Evolutionary conservation across 2,797 vertebrate genomes (phyloP).

Genomic region (Macropodus opercularis): DNA sequence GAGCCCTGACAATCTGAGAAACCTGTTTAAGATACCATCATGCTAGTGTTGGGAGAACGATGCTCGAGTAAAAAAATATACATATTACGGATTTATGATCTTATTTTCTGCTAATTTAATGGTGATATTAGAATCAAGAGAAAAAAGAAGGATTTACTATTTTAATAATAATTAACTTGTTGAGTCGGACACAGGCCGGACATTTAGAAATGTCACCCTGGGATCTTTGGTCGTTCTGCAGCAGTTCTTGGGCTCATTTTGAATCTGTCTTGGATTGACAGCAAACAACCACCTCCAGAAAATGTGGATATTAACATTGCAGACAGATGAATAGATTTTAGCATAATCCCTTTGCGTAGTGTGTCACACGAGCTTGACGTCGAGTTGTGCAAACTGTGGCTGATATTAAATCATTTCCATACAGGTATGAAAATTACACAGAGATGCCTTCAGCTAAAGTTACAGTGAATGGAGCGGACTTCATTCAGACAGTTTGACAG

Average conservation of each 20-base stretch:
- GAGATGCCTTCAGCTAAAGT: not conserved
- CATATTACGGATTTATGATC: not conserved
- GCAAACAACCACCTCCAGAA: too few relatives aligned
- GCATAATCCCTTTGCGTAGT: not conserved
- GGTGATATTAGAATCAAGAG: too few relatives aligned
- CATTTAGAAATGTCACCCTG: too few relatives aligned
- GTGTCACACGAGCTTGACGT: not conserved
- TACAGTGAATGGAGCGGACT: not conserved
- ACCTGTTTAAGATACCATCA: not conserved
- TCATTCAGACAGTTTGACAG: slow-evolving; percentile 11
- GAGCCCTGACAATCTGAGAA: not conserved
- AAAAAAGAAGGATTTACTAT: too few relatives aligned
- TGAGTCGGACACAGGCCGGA: too few relatives aligned
- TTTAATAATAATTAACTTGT: too few relatives aligned
- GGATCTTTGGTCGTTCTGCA: too few relatives aligned
- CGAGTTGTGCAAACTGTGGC: not conserved
- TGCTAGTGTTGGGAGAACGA: not conserved
- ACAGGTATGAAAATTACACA: not conserved
- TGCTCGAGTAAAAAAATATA: too few relatives aligned
- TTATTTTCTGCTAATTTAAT: not conserved
- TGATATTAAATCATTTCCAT: not conserved
- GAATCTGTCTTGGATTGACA: too few relatives aligned
- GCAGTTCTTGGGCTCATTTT: too few relatives aligned
- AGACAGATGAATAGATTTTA: not conserved
- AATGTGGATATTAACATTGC: not conserved